Base-by-base conservation (phyloP, 2,888 invertebrate species). In the Cerastoderma edule region DNA sequence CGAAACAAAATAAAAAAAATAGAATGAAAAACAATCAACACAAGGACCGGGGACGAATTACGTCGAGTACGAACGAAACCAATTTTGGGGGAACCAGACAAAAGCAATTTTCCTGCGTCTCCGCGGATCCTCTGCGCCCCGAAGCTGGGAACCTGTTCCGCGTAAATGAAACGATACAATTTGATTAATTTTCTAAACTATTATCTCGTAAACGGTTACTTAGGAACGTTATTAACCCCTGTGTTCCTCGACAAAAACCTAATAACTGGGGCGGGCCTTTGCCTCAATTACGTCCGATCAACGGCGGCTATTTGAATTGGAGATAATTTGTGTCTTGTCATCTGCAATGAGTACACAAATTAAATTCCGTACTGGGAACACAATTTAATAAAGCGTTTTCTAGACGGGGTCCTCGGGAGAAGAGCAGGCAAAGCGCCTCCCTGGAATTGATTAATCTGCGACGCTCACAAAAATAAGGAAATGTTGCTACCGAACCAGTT, bases 351-450 rank as follows among this genome's bases (percentile, higher is more conserved):
- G 79, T 35, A 75, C 72, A 72, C 75, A 75, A 75, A 79, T 79
- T 72, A 72, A 72, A 79, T 75, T 67, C 74, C 68, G 72, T 75
- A 72, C 60, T 72, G 72, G 69, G 75, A 69, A 71, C 67, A 69
- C 79, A 66, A 79, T 79, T 75, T 66, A 75, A 79, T 79, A 75
- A 79, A 75, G 50, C n/a, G n/a, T n/a, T n/a, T n/a, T n/a, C n/a
- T n/a, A n/a, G n/a, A n/a, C n/a, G n/a, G n/a, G n/a, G n/a, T n/a
- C n/a, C n/a, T n/a, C n/a, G n/a, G n/a, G n/a, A n/a, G n/a, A n/a
- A n/a, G n/a, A n/a, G n/a, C n/a, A n/a, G n/a, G n/a, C n/a, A n/a
- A n/a, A n/a, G n/a, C n/a, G n/a, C n/a, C n/a, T n/a, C n/a, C n/a
- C n/a, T n/a, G n/a, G n/a, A n/a, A n/a, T n/a, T n/a, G n/a, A n/a